Evolutionary conservation across 2,888 invertebrate genomes (phyloP).

Genomic region (Exephanes ischioxanthus): DNA sequence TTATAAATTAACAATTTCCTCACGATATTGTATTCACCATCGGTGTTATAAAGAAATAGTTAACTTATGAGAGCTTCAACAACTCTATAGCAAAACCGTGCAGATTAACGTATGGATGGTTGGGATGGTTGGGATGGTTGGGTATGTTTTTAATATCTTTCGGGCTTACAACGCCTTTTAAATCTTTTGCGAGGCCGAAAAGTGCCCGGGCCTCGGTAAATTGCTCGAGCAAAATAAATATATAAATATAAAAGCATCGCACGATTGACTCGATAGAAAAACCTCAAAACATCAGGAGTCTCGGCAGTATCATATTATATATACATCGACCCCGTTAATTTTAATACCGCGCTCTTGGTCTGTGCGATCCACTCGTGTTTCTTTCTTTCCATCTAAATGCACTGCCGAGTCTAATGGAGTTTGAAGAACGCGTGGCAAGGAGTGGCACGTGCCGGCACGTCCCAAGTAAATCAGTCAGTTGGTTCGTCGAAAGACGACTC

Average conservation of each 20-base stretch:
- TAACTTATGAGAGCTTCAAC: no score
- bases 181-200: no score
- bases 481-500: slow-evolving; percentile 77
- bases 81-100: no score
- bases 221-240: not conserved
- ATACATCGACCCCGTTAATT: not conserved
- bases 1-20: no score
- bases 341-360: not conserved
- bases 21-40: no score
- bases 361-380: not conserved
- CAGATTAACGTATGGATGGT: no score
- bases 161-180: no score
- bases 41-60: no score
- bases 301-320: not conserved
- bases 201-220: no score
- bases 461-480: slow-evolving; percentile 73
- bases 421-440: slow-evolving; percentile 32
- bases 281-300: not conserved
- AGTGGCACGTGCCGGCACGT: slow-evolving; percentile 65
- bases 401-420: slow-evolving; percentile 9
- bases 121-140: no score
- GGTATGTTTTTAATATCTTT: no score
- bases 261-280: not conserved
- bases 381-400: slow-evolving; percentile 2
- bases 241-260: not conserved